These are phyloP conservation scores for Synergus itoensis DNA, from an alignment of 2,888 invertebrate genomes.

Conservation along the genomic window DNA sequence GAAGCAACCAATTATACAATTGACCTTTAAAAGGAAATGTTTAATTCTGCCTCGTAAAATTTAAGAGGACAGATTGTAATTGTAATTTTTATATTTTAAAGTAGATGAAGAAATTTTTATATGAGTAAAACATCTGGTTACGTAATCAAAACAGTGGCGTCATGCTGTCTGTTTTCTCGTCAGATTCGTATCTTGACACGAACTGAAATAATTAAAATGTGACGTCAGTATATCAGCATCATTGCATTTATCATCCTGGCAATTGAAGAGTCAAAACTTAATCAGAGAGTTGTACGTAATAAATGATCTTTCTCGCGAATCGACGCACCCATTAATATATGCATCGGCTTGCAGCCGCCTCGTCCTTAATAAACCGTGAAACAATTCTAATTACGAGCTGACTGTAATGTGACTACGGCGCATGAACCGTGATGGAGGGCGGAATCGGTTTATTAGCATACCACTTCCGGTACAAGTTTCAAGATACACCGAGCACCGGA, in stretches of 20 bases:
- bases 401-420: conserved; percentile 45
- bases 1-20: too few species aligned
- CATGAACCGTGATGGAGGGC: conserved; percentile 36
- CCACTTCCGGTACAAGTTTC: conserved; percentile 41
- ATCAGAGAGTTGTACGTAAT: conserved; percentile 3
- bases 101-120: neutral
- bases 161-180: neutral
- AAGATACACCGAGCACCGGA: conserved; percentile 35
- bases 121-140: neutral
- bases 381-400: conserved; percentile 69
- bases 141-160: neutral
- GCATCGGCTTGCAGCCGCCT: conserved; percentile 45
- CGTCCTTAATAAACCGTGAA: conserved; percentile 68
- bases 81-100: neutral
- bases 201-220: neutral
- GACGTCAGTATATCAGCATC: neutral
- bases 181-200: neutral
- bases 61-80: neutral
- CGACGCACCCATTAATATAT: conserved; percentile 56
- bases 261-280: neutral
- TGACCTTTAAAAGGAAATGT: too few species aligned
- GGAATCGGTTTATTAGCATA: conserved; percentile 38
- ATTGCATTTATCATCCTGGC: conserved; percentile 1
- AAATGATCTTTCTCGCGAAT: conserved; percentile 50
- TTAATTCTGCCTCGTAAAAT: neutral